Evolutionary conservation across 2,888 invertebrate genomes (phyloP), one percentile per base, ranked within the genome.

Genomic region (Microctonus aethiopoides): DNA sequence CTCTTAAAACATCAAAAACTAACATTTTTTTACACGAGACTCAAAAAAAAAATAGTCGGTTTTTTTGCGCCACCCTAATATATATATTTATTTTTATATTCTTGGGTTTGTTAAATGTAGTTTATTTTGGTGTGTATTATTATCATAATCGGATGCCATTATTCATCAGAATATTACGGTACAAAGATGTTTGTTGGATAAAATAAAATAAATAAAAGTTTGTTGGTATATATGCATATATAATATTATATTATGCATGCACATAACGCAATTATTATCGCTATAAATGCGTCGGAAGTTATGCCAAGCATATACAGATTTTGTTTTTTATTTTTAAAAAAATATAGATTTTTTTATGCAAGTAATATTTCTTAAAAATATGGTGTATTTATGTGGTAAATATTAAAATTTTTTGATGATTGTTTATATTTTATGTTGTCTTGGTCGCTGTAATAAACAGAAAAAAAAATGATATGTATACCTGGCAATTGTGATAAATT

Each of bases 211-310:
- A 39, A 51, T 56, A 56, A 64, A 63, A 13, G 41, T 54, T 46
- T 41, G 39, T 29, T 4, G 29, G 29, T 5, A 66, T 71, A 71
- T 68, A 75, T 34, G 22, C 36, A 54, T 62, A 54, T 62, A 26
- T 24, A 66, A 62, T 54, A 54, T 5, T 68, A 72, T 72, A 71
- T 72, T 67, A 67, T 54, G 54, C 39, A 71, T 75, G 76, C 74
- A 78, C 77, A 78, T 79, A 80, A 81, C 74, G 75, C 76, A 79
- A 81, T 81, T 81, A 79, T 77, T 74, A 72, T 39, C 39, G 60
- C 26, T 70, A 52, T 71, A 70, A 68, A 70, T 57, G 32, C 62
- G 22, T 20, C 61, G 26, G 57, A 29, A 46, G 46, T 46, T 46
- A 16, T 46, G 46, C 16, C 46, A n/a, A 46, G 46, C 46, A 16